phyloP scores from a whole-genome alignment of 2,888 invertebrate genomes.

The Lepeophtheirus nordmannii region DNA sequence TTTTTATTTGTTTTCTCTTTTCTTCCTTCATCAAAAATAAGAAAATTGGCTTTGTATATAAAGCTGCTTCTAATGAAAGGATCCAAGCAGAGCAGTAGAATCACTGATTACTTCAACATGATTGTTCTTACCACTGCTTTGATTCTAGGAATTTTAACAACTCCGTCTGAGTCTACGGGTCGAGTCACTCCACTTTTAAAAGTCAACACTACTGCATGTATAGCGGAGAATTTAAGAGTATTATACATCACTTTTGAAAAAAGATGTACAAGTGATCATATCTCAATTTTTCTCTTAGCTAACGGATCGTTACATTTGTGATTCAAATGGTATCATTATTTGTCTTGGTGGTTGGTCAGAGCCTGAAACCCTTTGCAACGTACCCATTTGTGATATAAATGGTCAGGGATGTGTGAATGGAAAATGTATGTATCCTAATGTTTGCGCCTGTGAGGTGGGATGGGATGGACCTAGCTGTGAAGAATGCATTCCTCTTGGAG shows the following conservation, averaged over 20 bases:
- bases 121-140: neutral
- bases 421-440: neutral
- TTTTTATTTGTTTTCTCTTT: too few relatives aligned
- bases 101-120: too few relatives aligned
- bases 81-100: too few relatives aligned
- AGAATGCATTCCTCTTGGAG: neutral
- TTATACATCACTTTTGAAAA: neutral
- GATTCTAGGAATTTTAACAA: neutral
- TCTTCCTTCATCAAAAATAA: too few relatives aligned
- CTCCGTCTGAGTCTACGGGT: neutral
- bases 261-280: neutral
- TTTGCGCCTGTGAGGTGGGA: slow-evolving; percentile 3
- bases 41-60: too few relatives aligned
- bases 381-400: neutral
- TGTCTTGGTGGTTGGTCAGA: neutral
- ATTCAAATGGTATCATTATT: neutral
- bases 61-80: too few relatives aligned
- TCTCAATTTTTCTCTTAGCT: neutral
- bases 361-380: neutral
- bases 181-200: neutral
- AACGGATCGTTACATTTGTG: neutral
- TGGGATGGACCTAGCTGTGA: neutral
- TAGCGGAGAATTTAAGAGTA: neutral
- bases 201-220: neutral
- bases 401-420: neutral